phyloP scores from a whole-genome alignment of 1,140 invertebrate genomes.

The Manduca sexta region DNA sequence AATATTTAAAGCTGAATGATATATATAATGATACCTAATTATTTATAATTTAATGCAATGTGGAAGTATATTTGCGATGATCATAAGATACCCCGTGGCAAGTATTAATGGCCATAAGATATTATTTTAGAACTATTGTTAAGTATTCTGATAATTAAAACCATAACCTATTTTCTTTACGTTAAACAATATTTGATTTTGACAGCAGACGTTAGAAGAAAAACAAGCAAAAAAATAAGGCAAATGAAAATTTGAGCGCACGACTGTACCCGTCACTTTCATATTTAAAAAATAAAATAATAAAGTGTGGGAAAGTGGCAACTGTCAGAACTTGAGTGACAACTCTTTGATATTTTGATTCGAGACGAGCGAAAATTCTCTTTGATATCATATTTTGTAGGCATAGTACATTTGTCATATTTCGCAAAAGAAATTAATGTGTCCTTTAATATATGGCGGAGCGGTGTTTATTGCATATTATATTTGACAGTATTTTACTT shows the following conservation, averaged over 20 bases:
- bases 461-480: too few species aligned
- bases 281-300: slow-evolving; percentile 40
- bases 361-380: slow-evolving; percentile 15
- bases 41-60: too few species aligned
- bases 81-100: too few species aligned
- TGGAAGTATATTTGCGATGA: too few species aligned
- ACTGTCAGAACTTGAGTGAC: slow-evolving; percentile 44
- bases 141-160: too few species aligned
- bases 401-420: too few species aligned
- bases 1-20: too few species aligned
- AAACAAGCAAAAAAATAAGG: neutral
- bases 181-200: neutral
- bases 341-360: slow-evolving; percentile 44
- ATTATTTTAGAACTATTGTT: too few species aligned
- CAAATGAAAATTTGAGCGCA: neutral
- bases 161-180: neutral
- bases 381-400: slow-evolving; percentile 6
- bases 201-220: neutral
- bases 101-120: too few species aligned
- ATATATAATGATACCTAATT: too few species aligned
- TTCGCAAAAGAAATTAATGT: neutral
- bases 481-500: too few species aligned
- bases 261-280: slow-evolving; percentile 33
- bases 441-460: neutral
- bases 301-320: slow-evolving; percentile 38